Conservation (phyloP, 2,888 invertebrate species). For the Heliothis peltigera region DNA sequence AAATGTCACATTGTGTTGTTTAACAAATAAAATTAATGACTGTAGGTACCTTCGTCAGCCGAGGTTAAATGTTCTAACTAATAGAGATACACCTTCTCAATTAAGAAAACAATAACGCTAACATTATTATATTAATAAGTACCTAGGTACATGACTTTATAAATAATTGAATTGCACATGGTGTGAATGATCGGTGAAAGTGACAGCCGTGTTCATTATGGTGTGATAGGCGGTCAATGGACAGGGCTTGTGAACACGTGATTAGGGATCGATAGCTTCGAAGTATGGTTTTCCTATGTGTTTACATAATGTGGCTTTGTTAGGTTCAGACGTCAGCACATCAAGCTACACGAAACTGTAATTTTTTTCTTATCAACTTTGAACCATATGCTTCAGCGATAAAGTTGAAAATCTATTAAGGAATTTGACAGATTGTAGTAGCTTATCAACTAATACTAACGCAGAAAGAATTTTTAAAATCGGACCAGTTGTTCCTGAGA, state of each 20-base stretch:
- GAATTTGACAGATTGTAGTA: too few relatives aligned
- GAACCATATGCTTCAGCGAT: too few relatives aligned
- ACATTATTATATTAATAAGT: slow-evolving; percentile 30
- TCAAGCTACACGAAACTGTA: too few relatives aligned
- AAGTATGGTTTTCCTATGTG: slow-evolving; percentile 26
- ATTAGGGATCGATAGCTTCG: slow-evolving; percentile 22
- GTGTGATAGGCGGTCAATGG: slow-evolving; percentile 26
- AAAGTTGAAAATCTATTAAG: too few relatives aligned
- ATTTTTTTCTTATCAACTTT: too few relatives aligned
- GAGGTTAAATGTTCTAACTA: neutral
- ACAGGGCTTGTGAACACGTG: slow-evolving; percentile 34
- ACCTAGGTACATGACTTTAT: slow-evolving; percentile 14
- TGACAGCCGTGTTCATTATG: slow-evolving; percentile 33
- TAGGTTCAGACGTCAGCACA: too few relatives aligned
- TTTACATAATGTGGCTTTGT: slow-evolving; percentile 3
- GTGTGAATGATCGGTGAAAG: slow-evolving; percentile 53
- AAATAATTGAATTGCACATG: slow-evolving; percentile 50
- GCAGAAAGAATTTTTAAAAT: too few relatives aligned
- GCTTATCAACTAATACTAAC: too few relatives aligned
- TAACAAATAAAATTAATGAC: too few relatives aligned
- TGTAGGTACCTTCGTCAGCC: too few relatives aligned
- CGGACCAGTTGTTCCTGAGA: too few relatives aligned
- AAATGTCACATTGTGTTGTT: too few relatives aligned
- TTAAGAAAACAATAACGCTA: slow-evolving; percentile 17
- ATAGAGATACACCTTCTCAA: neutral